These are phyloP conservation scores for Protomyctophum bolini DNA, from an alignment of 2,113 vertebrate genomes.

Conservation along the genomic window DNA sequence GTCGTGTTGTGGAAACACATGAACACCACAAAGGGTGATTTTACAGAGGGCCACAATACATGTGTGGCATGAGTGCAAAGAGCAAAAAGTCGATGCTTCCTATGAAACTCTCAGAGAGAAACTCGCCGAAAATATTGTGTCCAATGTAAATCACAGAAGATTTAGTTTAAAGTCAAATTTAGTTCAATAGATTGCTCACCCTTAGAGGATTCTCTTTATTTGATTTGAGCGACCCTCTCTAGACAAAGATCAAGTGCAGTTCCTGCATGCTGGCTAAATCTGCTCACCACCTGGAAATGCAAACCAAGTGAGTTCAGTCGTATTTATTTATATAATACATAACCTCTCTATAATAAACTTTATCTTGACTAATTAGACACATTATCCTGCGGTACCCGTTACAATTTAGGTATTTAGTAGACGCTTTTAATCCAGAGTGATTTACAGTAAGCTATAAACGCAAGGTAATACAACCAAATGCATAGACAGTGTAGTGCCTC, in stretches of 20 bases:
- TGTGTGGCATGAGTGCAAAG: conserved; percentile 59
- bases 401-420: no score
- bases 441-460: no score
- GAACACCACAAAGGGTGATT: conserved; percentile 67
- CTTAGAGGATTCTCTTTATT: conserved; percentile 12
- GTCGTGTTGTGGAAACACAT: conserved; percentile 53
- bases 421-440: no score
- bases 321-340: no score
- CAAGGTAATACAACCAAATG: no score
- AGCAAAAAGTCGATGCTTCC: conserved; percentile 40
- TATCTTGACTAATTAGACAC: no score
- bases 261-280: conserved; percentile 2
- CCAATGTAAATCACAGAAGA: conserved; percentile 28
- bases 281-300: background rate
- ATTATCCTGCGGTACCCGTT: no score
- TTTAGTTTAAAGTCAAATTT: conserved; percentile 23
- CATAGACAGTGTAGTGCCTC: no score
- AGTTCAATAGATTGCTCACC: conserved; percentile 16
- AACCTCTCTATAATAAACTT: no score
- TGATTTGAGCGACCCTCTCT: conserved; percentile 16
- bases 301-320: no score
- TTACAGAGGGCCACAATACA: conserved; percentile 57
- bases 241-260: background rate
- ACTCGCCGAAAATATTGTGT: conserved; percentile 11
- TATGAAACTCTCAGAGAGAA: conserved; percentile 38